A percentile compares a stretch with the other conserved stretches of the same genome.
phyloP scores from a whole-genome alignment of 1,140 invertebrate species.

The Proctacanthus coquilletti region DNA sequence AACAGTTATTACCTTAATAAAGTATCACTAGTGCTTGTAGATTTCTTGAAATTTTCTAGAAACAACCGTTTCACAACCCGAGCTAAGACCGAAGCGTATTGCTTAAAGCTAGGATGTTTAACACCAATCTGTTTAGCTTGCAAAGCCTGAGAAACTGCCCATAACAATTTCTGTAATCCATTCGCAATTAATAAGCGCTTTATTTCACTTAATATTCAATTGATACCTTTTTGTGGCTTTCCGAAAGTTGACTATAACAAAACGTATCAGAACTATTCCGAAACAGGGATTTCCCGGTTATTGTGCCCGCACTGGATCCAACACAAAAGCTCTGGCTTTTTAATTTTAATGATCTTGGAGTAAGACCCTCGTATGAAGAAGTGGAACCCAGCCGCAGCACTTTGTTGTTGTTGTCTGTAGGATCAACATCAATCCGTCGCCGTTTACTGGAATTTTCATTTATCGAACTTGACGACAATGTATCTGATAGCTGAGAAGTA shows the following conservation, averaged over 20 bases:
- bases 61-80: slow-evolving; percentile 32
- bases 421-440: slow-evolving; percentile 19
- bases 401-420: slow-evolving; percentile 19
- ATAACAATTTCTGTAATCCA: slow-evolving; percentile 42
- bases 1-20: slow-evolving; percentile 21
- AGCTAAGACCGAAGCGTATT: slow-evolving; percentile 37
- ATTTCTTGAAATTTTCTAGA: slow-evolving; percentile 21
- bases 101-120: slow-evolving; percentile 40
- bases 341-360: slow-evolving; percentile 24
- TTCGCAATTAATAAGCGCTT: too few relatives aligned
- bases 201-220: background rate
- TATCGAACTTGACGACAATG: background rate
- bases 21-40: slow-evolving; percentile 25
- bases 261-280: background rate
- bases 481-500: slow-evolving; percentile 11
- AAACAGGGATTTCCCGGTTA: too few relatives aligned
- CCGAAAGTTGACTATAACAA: slow-evolving; percentile 17
- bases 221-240: slow-evolving; percentile 22
- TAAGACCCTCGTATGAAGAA: slow-evolving; percentile 15
- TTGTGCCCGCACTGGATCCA: slow-evolving; percentile 28
- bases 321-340: slow-evolving; percentile 29
- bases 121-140: slow-evolving; percentile 37
- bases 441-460: slow-evolving; percentile 11
- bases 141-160: slow-evolving; percentile 45
- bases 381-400: slow-evolving; percentile 14